Percentiles rank a stretch among this genome's conserved stretches.
phyloP scores from a whole-genome alignment of 2,113 vertebrate genomes.

The Heterochromis multidens region DNA sequence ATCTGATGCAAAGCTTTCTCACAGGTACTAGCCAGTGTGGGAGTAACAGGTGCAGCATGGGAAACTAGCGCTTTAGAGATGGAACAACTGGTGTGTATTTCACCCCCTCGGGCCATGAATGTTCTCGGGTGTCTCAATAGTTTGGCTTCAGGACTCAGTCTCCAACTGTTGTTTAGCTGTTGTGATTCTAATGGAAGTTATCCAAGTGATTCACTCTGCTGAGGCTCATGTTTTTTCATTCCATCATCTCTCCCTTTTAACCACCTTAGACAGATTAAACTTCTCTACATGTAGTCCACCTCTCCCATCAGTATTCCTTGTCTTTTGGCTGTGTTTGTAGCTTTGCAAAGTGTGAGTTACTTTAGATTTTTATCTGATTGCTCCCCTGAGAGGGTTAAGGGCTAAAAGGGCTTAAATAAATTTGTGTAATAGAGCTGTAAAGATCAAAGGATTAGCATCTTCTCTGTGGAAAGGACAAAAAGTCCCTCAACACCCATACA shows the following conservation, averaged over 20 bases:
- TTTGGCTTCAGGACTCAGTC: slow-evolving; percentile 1
- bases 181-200: background rate
- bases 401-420: slow-evolving; percentile 28
- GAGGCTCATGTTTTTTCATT: background rate
- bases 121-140: slow-evolving; percentile 49
- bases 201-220: background rate
- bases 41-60: slow-evolving; percentile 63
- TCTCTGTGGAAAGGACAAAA: slow-evolving; percentile 15
- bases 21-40: slow-evolving; percentile 38
- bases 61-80: slow-evolving; percentile 26
- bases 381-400: background rate
- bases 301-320: background rate
- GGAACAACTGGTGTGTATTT: slow-evolving; percentile 54
- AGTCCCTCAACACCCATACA: slow-evolving; percentile 12
- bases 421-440: slow-evolving; percentile 40
- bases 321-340: background rate
- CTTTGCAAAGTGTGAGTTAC: background rate
- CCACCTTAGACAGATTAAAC: background rate
- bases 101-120: slow-evolving; percentile 42
- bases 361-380: slow-evolving; percentile 2
- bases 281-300: background rate
- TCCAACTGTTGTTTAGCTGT: slow-evolving; percentile 29
- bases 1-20: slow-evolving; percentile 37
- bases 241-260: background rate
- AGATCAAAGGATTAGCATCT: slow-evolving; percentile 48